A percentile compares a stretch with the other conserved stretches of the same genome.
Conservation (phyloP, 2,797 vertebrate species). For the Margarornis squamiger region DNA sequence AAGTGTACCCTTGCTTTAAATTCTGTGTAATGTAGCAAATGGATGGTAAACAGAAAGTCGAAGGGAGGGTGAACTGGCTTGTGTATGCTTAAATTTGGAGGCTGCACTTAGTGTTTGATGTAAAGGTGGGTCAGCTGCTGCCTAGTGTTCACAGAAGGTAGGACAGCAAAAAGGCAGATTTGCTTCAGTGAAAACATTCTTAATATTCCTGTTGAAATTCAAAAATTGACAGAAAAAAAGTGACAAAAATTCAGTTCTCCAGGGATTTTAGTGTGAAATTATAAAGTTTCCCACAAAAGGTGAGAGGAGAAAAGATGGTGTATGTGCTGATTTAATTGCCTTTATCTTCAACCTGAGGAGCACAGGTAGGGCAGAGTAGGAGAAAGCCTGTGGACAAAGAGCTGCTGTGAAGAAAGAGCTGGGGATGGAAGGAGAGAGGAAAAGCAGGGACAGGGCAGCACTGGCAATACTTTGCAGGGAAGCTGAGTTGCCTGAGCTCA, state of each 20-base stretch:
- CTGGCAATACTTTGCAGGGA: neutral
- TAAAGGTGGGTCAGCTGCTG: neutral
- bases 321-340: neutral
- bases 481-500: neutral
- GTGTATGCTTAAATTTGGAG: neutral
- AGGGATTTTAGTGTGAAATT: neutral
- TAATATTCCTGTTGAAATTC: neutral
- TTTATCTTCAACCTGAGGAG: neutral
- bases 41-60: neutral
- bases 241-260: neutral
- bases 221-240: neutral
- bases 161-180: neutral
- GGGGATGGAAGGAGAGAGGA: neutral
- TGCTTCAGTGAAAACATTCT: neutral
- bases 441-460: neutral
- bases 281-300: neutral
- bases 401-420: neutral
- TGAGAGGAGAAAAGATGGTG: neutral
- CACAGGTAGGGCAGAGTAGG: fast-evolving
- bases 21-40: neutral
- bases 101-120: neutral
- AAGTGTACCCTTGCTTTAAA: neutral
- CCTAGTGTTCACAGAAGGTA: neutral
- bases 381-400: neutral
- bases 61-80: neutral